Conservation (phyloP, 2,797 vertebrate genomes). For the Sebastolobus alascanus region DNA sequence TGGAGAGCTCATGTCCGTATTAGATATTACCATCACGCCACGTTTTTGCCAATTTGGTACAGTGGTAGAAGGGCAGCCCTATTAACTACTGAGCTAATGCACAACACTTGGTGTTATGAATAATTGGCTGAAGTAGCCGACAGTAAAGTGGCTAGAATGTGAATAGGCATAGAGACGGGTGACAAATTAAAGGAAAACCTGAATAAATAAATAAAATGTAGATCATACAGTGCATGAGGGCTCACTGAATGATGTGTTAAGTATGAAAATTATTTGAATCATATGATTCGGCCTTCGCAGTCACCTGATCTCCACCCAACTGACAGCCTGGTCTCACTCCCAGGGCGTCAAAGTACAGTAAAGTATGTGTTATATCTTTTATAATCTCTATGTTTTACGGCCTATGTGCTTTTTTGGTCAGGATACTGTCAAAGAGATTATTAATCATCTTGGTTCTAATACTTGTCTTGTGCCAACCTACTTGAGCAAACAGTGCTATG, state of each 20-base stretch:
- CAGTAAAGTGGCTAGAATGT: conserved; percentile 17
- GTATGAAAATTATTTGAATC: background rate
- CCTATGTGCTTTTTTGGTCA: background rate
- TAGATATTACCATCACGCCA: conserved; percentile 9
- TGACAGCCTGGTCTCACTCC: background rate
- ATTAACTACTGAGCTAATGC: conserved; percentile 36
- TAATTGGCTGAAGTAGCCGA: conserved; percentile 1
- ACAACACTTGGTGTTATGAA: conserved; percentile 20
- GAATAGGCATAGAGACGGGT: background rate
- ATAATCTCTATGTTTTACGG: background rate
- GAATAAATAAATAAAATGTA: background rate
- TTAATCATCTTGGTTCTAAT: background rate
- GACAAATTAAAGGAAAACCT: background rate
- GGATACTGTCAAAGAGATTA: background rate
- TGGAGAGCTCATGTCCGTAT: conserved; percentile 22
- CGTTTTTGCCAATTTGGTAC: conserved; percentile 24
- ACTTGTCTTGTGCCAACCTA: background rate
- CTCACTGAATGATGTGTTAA: background rate
- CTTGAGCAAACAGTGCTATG: background rate
- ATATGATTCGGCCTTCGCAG: background rate
- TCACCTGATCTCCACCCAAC: background rate
- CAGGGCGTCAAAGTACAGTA: too few species aligned
- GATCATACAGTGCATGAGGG: background rate
- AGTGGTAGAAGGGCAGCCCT: conserved; percentile 18
- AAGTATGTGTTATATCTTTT: background rate